These are phyloP conservation scores for Argyresthia goedartella DNA, from an alignment of 2,888 invertebrate genomes.

Conservation along the genomic window DNA sequence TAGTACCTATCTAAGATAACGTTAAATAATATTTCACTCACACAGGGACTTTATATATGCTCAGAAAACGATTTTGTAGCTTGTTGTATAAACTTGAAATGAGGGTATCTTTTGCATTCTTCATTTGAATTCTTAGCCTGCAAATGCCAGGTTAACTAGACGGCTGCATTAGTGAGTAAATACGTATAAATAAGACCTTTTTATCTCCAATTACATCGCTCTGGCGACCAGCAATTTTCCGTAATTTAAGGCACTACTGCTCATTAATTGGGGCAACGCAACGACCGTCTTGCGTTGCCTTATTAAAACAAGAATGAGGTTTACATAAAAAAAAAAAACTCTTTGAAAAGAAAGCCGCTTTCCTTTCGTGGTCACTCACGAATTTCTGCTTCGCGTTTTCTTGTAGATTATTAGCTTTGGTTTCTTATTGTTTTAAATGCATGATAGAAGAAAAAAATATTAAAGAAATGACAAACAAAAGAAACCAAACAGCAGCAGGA, in stretches of 20 bases:
- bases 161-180: no score
- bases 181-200: slow-evolving; percentile 4
- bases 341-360: background rate
- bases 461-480: background rate
- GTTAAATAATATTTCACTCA: no score
- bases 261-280: slow-evolving; percentile 24
- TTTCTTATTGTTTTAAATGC: background rate
- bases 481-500: slow-evolving; percentile 17
- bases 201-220: slow-evolving; percentile 7
- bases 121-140: no score
- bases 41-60: no score
- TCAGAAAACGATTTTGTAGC: no score
- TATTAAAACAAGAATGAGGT: slow-evolving; percentile 5
- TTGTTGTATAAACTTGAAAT: no score
- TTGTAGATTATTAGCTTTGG: background rate
- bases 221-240: slow-evolving; percentile 19
- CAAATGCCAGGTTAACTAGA: no score
- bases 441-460: background rate
- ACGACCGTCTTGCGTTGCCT: slow-evolving; percentile 2
- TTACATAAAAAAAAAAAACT: background rate
- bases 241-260: slow-evolving; percentile 26
- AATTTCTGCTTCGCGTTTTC: background rate
- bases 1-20: no score
- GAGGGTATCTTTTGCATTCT: no score
- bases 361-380: no score